Base-by-base conservation (phyloP, 2,888 invertebrate genomes). In the Microctonus hyperodae region DNA sequence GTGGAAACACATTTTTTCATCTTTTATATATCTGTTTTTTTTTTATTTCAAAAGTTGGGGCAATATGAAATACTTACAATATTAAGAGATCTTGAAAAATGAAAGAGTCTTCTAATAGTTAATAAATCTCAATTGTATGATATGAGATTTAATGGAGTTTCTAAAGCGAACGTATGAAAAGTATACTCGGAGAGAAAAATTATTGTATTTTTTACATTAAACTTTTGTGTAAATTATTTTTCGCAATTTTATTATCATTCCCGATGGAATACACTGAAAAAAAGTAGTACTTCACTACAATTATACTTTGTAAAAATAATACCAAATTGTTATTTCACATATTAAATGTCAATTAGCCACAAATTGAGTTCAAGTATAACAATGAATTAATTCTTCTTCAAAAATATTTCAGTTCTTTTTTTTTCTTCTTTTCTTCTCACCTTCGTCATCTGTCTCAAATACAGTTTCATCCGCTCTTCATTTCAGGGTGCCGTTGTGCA, bases 381-480 rank as follows among this genome's bases (percentile, higher is more conserved):
- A 6, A n/a, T 44, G 16, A 44, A 5, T 44, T 44, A 44, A 44
- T 44, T 44, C 16, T 44, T 44, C 44, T 1, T 2, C 1, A 7
- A 1, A 16, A 44, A 44, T 44, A 16, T 44, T 44, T 44, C 6
- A 1, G 44, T 4, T 2, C 13, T 37, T 37, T 37, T 2, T 13
- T 37, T 37, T 37, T 37, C 4, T 37, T 37, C 37, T n/a, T 37
- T 5, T 44, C 1, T 16, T 23, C 25, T 51, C 51, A 51, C 44
- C 44, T 44, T 44, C 44, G 44, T 44, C 44, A 51, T 51, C 11
- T 51, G 25, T 51, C 51, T 51, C 3, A 51, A 51, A 51, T 51
- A 23, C 11, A 23, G 22, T 23, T 23, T 23, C 25, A 51, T 51
- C 51, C 25, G 13, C 23, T 25, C 51, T 51, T 51, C 51, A 51